phyloP scores from a whole-genome alignment of 2,888 invertebrate species.

The Drosophila robusta region DNA sequence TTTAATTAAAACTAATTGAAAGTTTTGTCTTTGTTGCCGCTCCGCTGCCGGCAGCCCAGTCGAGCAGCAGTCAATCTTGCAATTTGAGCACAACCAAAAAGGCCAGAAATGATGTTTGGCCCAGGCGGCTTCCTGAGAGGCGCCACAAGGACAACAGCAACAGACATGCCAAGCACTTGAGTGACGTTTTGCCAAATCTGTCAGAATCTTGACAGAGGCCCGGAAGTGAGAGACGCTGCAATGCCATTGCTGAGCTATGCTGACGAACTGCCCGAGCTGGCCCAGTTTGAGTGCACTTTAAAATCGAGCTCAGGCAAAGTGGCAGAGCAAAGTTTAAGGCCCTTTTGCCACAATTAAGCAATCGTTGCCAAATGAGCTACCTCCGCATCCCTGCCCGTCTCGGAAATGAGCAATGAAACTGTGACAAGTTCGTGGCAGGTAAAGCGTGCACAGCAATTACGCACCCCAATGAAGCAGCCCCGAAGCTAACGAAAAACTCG shows the following conservation, averaged over 20 bases:
- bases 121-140: constrained; percentile 26
- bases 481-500: constrained; percentile 7
- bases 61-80: constrained; percentile 66
- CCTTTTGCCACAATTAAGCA: constrained; percentile 62
- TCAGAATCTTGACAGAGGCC: constrained; percentile 31
- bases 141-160: constrained; percentile 17
- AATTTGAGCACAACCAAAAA: constrained; percentile 54
- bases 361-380: constrained; percentile 52
- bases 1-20: constrained; percentile 78
- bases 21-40: constrained; percentile 45
- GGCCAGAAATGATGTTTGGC: constrained; percentile 40
- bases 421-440: constrained; percentile 46
- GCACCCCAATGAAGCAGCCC: constrained; percentile 22
- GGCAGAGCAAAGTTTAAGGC: constrained; percentile 55
- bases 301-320: constrained; percentile 40
- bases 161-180: constrained; percentile 46
- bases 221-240: constrained; percentile 29
- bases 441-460: constrained; percentile 51
- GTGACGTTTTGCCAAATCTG: constrained; percentile 60
- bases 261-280: constrained; percentile 6
- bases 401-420: constrained; percentile 57
- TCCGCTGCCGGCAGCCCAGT: constrained; percentile 16
- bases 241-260: constrained; percentile 4
- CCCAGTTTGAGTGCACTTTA: constrained; percentile 32
- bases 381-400: constrained; percentile 16